Percentiles rank a stretch among this genome's conserved stretches.
phyloP scores from a whole-genome alignment of 2,888 invertebrate species.

The Rutpela maculata region DNA sequence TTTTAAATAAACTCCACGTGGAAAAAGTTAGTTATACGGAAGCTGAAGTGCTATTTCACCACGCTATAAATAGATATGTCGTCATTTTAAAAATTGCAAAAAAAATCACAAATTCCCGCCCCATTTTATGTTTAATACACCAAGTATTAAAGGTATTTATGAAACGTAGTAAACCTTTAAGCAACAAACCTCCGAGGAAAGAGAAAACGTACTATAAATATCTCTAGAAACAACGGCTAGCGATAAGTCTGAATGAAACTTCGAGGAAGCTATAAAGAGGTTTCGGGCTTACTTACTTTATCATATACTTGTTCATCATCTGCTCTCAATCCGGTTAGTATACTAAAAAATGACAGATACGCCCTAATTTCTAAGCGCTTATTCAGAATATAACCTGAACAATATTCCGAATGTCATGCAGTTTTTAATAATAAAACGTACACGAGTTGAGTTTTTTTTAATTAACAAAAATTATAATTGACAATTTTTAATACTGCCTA shows the following conservation, averaged over 20 bases:
- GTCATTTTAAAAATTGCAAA: too few relatives aligned
- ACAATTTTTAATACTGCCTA: too few relatives aligned
- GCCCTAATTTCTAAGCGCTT: neutral
- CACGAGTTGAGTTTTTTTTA: too few relatives aligned
- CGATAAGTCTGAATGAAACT: neutral
- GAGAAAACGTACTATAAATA: neutral
- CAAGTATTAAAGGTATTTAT: neutral
- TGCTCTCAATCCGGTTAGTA: neutral
- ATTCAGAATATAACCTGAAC: too few relatives aligned
- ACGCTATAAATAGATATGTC: too few relatives aligned
- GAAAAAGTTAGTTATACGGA: too few relatives aligned
- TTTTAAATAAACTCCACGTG: too few relatives aligned
- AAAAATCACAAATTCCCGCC: too few relatives aligned
- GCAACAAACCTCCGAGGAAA: neutral
- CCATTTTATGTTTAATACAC: neutral
- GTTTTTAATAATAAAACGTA: too few relatives aligned
- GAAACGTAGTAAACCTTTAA: neutral
- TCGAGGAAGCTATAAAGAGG: neutral
- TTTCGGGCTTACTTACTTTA: neutral
- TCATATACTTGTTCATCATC: slow-evolving; percentile 4
- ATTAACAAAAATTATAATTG: too few relatives aligned
- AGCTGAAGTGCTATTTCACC: too few relatives aligned
- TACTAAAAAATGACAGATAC: neutral
- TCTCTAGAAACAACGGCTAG: neutral
- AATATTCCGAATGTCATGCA: too few relatives aligned